Evolutionary conservation across 2,888 invertebrate species (phyloP), one percentile per base, ranked within the genome.

Genomic region (Xylophagus ater): DNA sequence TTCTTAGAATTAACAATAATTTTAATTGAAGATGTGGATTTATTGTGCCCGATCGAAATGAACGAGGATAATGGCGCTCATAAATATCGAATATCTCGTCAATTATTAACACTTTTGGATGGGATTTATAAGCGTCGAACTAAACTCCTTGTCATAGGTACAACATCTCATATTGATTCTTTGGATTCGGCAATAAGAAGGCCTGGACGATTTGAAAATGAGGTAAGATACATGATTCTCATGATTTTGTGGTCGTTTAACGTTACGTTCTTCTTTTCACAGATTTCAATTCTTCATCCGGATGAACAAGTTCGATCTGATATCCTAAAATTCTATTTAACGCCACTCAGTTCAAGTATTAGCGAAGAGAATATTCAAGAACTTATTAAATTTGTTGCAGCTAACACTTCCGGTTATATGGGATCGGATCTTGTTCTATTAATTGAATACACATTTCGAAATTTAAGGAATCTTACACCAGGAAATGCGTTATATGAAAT

Each of bases 341-440:
- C n/a, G n/a, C n/a, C n/a, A n/a, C n/a, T n/a, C n/a, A n/a, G n/a
- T n/a, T n/a, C n/a, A n/a, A n/a, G n/a, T n/a, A n/a, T n/a, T n/a
- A n/a, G n/a, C n/a, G 18, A 25, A 5, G 38, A 44, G 4, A 10
- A 36, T 31, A 42, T 49, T 12, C 34, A 34, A 13, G 30, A 48
- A 2, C 36, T 47, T 24, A 38, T 49, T 29, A 29, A 38, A 29
- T 40, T 44, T 3, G 37, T 73, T 4, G 68, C 71, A 2, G 54
- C 56, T 23, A 58, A 67, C 41, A 75, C 74, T 0, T 71, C 71
- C 21, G 76, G 76, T 13, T 76, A 67, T 58, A 70, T 72, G 6
- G 65, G 69, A 4, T 69, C 71, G 3, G 76, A 77, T 57, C 51
- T 77, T 15, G 57, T 58, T 1, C 54, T 68, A 6, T 51, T 76